Base-by-base conservation (phyloP, 2,113 vertebrate genomes). In the Smithornis capensis region DNA sequence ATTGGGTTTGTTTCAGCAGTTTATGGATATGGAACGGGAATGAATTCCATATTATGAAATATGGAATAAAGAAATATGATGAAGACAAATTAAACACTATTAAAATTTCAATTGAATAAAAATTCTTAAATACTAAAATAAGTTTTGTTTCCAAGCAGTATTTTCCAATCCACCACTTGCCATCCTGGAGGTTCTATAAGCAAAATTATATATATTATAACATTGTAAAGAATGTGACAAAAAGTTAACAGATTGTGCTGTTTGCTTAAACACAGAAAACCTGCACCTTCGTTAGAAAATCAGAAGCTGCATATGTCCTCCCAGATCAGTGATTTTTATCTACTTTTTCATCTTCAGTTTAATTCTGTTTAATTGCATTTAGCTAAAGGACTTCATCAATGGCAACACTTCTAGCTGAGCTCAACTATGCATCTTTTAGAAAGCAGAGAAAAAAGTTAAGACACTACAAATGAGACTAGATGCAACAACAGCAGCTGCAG, bases 11-110 rank as follows among this genome's bases (percentile, higher is more conserved):
- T 78, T 87, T 25, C 37, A 50, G 74, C 77, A 47, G 42, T 91
- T 63, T 75, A 19, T 45, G 19, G 17, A 45, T 45, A 45, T 8
- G 44, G 44, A 45, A 45, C 19, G 19, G 19, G 44, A 45, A 45
- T 45, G 19, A 18, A 45, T 45, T 45, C 44, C 44, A 45, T 45
- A 45, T 45, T 45, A 45, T 45, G 44, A 19, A 94, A 76, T 59
- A n/a, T 40, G 83, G 38, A 95, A 95, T 88, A 87, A 95, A 95
- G 70, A 93, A 95, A 64, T 76, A 90, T 29, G 49, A 91, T 67
- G 5, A 38, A 78, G 71, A 63, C 62, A 75, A 90, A 77, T n/a
- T 38, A 71, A 81, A 92, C 96, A 87, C 5, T 14, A 82, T 59
- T 82, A 93, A 31, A 40, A 76, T 75, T 94, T 94, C 78, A 88